Evolutionary conservation across 1,140 invertebrate genomes (phyloP).

Genomic region (Cherax quadricarinatus): DNA sequence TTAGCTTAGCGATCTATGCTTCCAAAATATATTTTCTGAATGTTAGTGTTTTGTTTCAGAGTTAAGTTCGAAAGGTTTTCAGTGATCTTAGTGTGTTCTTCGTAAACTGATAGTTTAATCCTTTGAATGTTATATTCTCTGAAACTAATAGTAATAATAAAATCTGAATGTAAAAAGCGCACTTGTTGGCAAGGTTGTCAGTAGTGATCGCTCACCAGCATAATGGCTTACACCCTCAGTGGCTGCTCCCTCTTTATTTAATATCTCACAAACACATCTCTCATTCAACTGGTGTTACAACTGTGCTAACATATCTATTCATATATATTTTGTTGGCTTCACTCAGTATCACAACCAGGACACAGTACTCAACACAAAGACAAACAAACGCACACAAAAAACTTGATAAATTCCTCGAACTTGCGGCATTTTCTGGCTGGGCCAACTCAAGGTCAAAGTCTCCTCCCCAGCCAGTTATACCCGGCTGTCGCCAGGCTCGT

Average conservation of each 20-base stretch:
- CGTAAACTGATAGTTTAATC: too few relatives aligned
- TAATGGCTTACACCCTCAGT: constrained; percentile 28
- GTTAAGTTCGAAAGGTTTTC: too few relatives aligned
- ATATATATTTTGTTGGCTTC: too few relatives aligned
- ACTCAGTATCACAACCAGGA: too few relatives aligned
- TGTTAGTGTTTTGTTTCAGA: too few relatives aligned
- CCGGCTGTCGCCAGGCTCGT: constrained; percentile 38
- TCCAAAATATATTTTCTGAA: too few relatives aligned
- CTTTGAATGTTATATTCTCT: too few relatives aligned
- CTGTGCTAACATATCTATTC: too few relatives aligned
- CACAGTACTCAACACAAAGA: background rate
- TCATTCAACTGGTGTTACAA: too few relatives aligned
- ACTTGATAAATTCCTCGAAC: constrained; percentile 41
- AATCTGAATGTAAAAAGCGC: background rate
- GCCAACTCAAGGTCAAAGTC: constrained; percentile 54
- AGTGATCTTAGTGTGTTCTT: too few relatives aligned
- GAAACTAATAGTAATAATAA: too few relatives aligned
- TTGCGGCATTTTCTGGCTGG: constrained; percentile 36
- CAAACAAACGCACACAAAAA: background rate
- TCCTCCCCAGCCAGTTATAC: constrained; percentile 38
- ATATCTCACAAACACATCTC: background rate
- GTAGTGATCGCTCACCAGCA: constrained; percentile 1
- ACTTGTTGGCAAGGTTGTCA: background rate
- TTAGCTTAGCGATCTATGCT: background rate
- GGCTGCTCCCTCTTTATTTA: constrained; percentile 37